Evolutionary conservation across 2,113 vertebrate species (phyloP), one percentile per base, ranked within the genome.

Genomic region (Corydoras maculifer): DNA sequence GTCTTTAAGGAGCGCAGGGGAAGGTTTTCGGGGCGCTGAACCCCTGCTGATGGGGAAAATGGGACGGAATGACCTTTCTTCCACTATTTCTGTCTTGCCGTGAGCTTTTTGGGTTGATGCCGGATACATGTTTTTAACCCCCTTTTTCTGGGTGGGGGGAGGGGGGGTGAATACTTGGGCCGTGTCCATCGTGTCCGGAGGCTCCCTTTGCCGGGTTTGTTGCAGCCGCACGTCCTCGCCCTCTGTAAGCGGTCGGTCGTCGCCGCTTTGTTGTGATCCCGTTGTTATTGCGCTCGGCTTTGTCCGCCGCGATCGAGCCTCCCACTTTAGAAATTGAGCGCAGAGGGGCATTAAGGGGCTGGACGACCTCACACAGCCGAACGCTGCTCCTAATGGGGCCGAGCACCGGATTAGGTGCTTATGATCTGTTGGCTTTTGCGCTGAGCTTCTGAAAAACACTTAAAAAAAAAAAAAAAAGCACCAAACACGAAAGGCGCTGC

Each of bases 261-360:
- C 67, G 72, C 69, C 67, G 64, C 74, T 69, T 51, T 76, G 69
- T 71, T 61, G 43, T 18, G 14, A 18, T 80, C 68, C 70, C 80
- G 70, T 76, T 65, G 73, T 84, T 84, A 82, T 84, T 83, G 80
- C 79, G 77, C 72, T 80, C 83, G 73, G 80, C 60, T 13, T 54
- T 48, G 72, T 76, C 77, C 58, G 65, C 62, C 79, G 73, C 79
- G 80, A 84, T 83, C 74, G 78, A 85, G 80, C 81, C 35, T 84
- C 85, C 81, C 83, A 80, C 80, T 86, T 81, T 72, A 65, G 74
- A 82, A 80, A 76, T 65, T 53, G 78, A 82, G 72, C 69, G 8
- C 18, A 25, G 70, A 82, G 76, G 74, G 75, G 79, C 75, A 82
- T 86, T 82, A 83, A 75, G 69, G 75, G 80, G 81, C 72, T 77